A percentile compares a stretch with the other conserved stretches of the same genome.
Evolutionary conservation across 2,113 vertebrate genomes (phyloP).

Genomic region (Miniopterus natalensis): DNA sequence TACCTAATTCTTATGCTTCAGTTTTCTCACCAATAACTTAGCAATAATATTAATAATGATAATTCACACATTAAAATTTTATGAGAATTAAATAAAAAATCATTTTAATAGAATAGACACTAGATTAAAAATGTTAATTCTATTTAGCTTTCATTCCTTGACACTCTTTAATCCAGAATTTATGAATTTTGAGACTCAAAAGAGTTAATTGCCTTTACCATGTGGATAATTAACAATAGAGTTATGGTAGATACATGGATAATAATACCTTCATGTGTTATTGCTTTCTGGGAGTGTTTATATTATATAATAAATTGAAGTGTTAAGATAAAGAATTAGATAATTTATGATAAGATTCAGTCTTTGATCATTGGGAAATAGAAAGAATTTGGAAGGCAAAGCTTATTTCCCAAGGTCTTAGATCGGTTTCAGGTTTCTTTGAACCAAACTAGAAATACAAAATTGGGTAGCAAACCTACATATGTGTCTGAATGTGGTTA

Average conservation of each 20-base stretch:
- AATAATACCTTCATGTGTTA: not conserved
- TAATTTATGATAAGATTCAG: not conserved
- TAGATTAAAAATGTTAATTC: conserved; percentile 1
- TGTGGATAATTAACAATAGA: not conserved
- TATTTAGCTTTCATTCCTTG: not conserved
- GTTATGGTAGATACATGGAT: not conserved
- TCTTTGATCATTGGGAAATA: not conserved
- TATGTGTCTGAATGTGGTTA: not conserved
- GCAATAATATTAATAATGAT: not conserved
- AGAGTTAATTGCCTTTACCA: not conserved
- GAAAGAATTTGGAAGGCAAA: not conserved
- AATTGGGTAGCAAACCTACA: not conserved
- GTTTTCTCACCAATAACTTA: conserved; percentile 17
- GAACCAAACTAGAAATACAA: not conserved
- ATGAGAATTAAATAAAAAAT: conserved; percentile 14
- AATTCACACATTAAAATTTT: not conserved
- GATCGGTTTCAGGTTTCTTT: conserved; percentile 6
- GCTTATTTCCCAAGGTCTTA: not conserved
- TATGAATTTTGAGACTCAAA: not conserved
- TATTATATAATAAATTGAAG: not conserved
- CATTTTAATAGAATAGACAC: not conserved
- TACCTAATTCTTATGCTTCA: not conserved
- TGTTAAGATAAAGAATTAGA: not conserved
- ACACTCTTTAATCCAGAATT: not conserved
- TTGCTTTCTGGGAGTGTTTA: not conserved